Base-by-base conservation (phyloP, 2,113 vertebrate species). In the Chaetorhynchus papuensis region DNA sequence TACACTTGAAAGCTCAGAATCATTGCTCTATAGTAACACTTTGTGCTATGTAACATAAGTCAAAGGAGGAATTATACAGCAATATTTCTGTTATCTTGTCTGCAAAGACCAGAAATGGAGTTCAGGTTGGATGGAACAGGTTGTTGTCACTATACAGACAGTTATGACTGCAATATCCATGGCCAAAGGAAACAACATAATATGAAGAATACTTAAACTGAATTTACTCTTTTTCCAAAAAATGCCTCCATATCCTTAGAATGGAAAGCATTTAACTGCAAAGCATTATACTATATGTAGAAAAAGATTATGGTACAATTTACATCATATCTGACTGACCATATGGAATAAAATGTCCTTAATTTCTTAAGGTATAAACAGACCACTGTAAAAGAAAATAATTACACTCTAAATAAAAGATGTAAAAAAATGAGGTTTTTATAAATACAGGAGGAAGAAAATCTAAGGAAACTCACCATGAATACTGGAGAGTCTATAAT, bases 1-100 rank as follows among this genome's bases (percentile, higher is more conserved):
- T 94, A 94, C 59, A 94, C 66, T 93, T 94, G 63, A 95, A 97
- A 96, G 72, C 39, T 77, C 44, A 61, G 71, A 90, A 88, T 77
- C 94, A 69, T 17, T 91, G 69, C 44, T 83, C 22, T 70, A 77
- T 15, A 61, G 47, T 83, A 83, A 92, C 45, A 87, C 10, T 83
- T 83, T 45, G 1, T 56, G 47, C 60, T 88, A 41, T 8, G 22
- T 30, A 90, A 86, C 18, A 1, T 30, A 64, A 64, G 28, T 19
- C 26, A 84, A 68, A 87, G 49, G 33, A 93, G 11, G n/a, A 93
- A 88, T 45, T 82, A 44, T 42, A 57, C 30, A 61, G 41, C 33
- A 44, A 33, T 76, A 78, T 33, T 57, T 95, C n/a, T 37, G 6
- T 82, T 91, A 53, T 13, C 65, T 81, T 79, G 19, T 47, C 74